Evolutionary conservation across 2,797 vertebrate species (phyloP), one percentile per base, ranked within the genome.

Genomic region (Monodelphis domestica): DNA sequence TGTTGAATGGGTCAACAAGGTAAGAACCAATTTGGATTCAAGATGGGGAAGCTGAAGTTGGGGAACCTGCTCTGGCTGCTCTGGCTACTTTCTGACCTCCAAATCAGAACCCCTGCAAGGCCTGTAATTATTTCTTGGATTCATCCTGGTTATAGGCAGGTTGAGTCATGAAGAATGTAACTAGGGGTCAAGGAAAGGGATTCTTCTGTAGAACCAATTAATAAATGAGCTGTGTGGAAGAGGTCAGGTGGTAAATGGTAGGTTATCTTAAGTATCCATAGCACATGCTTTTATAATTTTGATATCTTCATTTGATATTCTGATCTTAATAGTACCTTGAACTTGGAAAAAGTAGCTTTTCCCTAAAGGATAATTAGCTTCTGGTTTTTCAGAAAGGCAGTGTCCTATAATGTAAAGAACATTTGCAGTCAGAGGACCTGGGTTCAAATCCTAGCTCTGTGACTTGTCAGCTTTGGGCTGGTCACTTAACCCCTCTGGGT

Each of bases 1-100:
- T 88, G 99, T 98, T 15, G 98, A 99, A 57, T 99, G 99, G 99
- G 96, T 99, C 57, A 99, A 99, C 97, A 99, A 99, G 99, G 99
- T 99, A 98, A 98, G 98, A 28, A 54, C 12, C 9, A 78, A 45
- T 78, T 4, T 78, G 38, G 38, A 78, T 33, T 92, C n/a, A 55
- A 53, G 51, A n/a, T 56, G 87, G 53, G 92, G 90, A 12, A 14
- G 1, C 24, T 24, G 56, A 88, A 70, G 53, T 45, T 93, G 50
- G 28, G 53, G 30, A 90, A 91, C 45, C 5, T 9, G 70, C 38
- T 78, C 11, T 78, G 38, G 38, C n/a, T 78, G 63, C 63, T 78
- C 59, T 14, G 7, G 11, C 21, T 78, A 11, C 38, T 78, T 78
- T 78, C 21, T 78, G 38, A 78, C 38, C 21, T 45, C 38, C 21